These are phyloP conservation scores for Cheilosia soror DNA, from an alignment of 2,888 invertebrate species.

Conservation along the genomic window DNA sequence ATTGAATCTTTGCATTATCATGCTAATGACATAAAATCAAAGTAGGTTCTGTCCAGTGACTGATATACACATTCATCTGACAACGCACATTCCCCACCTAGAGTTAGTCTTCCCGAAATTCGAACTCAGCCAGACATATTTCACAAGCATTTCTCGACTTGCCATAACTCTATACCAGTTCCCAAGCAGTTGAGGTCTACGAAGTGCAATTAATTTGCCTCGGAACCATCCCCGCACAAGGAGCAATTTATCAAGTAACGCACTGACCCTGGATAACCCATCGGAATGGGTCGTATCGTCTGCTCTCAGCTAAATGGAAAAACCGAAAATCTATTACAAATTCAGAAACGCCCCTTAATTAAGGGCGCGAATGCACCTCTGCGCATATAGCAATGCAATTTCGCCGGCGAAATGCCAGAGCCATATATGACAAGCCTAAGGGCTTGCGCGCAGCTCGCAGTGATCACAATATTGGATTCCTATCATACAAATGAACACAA, in stretches of 20 bases:
- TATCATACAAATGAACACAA: conserved; percentile 54
- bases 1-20: too few species aligned
- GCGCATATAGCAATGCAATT: conserved; percentile 49
- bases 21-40: too few species aligned
- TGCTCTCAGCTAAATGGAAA: conserved; percentile 46
- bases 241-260: conserved; percentile 73
- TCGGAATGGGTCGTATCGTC: conserved; percentile 9
- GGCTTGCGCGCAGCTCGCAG: conserved; percentile 51
- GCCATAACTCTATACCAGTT: background rate
- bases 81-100: too few species aligned
- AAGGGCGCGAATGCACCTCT: conserved; percentile 62
- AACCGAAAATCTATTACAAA: conserved; percentile 74
- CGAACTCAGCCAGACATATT: background rate
- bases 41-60: too few species aligned
- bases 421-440: conserved; percentile 73
- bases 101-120: background rate
- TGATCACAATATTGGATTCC: conserved; percentile 69
- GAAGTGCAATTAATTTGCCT: conserved; percentile 54
- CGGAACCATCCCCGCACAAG: background rate
- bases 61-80: too few species aligned
- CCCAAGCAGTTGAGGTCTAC: conserved; percentile 29
- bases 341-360: conserved; percentile 75
- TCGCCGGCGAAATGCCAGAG: conserved; percentile 28
- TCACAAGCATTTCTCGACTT: background rate
- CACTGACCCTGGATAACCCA: conserved; percentile 67